Evolutionary conservation across 2,113 vertebrate species (phyloP).

Genomic region (Leptosomus discolor): DNA sequence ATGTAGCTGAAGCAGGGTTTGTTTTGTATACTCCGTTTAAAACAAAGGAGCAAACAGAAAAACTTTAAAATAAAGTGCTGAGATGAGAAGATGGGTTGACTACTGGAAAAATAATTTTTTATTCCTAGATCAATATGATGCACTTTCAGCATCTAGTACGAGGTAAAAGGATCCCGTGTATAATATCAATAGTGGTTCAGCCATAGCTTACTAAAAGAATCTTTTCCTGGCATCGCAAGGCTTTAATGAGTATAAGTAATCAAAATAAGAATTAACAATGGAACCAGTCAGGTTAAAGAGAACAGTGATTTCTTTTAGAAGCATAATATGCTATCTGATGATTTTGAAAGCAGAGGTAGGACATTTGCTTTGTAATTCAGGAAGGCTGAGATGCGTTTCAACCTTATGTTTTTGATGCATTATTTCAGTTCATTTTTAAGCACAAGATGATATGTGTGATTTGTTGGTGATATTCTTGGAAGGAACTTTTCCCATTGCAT

Average conservation of each 20-base stretch:
- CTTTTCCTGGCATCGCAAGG: constrained; percentile 72
- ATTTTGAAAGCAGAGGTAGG: background rate
- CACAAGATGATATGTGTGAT: background rate
- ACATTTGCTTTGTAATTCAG: background rate
- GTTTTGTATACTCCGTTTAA: constrained; percentile 62
- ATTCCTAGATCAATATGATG: constrained; percentile 78
- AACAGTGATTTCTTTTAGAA: background rate
- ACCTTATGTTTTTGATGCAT: background rate
- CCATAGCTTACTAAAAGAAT: constrained; percentile 48
- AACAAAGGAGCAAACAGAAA: constrained; percentile 42
- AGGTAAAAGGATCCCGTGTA: constrained; percentile 75
- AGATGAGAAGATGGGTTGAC: constrained; percentile 65
- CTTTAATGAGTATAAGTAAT: constrained; percentile 59
- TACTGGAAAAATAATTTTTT: constrained; percentile 69
- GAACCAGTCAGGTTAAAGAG: constrained; percentile 48
- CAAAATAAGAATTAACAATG: constrained; percentile 50
- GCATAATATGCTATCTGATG: background rate
- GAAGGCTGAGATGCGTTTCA: background rate
- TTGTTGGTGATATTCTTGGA: constrained; percentile 36
- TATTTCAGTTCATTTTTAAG: constrained; percentile 42
- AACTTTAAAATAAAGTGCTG: constrained; percentile 68
- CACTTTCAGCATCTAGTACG: constrained; percentile 67
- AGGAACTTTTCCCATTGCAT: constrained; percentile 37
- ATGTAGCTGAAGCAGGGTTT: constrained; percentile 56
- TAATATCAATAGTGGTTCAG: constrained; percentile 71